These are phyloP conservation scores for Plagodis pulveraria DNA, from an alignment of 2,888 invertebrate species.

Conservation along the genomic window DNA sequence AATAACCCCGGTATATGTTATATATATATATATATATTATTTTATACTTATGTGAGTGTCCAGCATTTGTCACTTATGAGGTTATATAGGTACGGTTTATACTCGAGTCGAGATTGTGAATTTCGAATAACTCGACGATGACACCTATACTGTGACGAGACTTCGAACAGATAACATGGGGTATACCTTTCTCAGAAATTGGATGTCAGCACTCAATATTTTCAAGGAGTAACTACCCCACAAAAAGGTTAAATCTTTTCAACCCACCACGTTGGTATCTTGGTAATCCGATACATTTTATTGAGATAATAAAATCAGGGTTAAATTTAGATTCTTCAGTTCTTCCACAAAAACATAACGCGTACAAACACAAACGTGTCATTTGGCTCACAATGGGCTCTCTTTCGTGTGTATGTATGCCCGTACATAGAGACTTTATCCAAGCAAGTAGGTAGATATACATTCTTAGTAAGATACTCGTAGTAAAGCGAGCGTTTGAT, in stretches of 20 bases:
- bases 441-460: background rate
- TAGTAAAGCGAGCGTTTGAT: conserved; percentile 24
- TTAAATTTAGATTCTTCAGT: conserved; percentile 29
- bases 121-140: no score
- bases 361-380: conserved; percentile 27
- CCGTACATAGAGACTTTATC: background rate
- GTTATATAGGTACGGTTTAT: no score
- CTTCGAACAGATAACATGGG: no score
- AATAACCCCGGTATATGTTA: no score
- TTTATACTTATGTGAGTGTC: no score
- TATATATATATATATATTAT: no score
- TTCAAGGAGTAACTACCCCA: conserved; percentile 3
- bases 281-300: conserved; percentile 25
- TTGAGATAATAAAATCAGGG: conserved; percentile 31
- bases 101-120: no score
- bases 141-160: no score
- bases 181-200: background rate
- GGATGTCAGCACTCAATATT: conserved; percentile 7
- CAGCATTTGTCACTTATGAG: no score
- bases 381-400: conserved; percentile 16
- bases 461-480: background rate
- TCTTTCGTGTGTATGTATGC: background rate
- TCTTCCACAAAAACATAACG: conserved; percentile 17
- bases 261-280: conserved; percentile 9
- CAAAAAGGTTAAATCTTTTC: conserved; percentile 22